These are phyloP conservation scores for Zonitis immaculata DNA, from an alignment of 2,888 invertebrate species.

Conservation along the genomic window DNA sequence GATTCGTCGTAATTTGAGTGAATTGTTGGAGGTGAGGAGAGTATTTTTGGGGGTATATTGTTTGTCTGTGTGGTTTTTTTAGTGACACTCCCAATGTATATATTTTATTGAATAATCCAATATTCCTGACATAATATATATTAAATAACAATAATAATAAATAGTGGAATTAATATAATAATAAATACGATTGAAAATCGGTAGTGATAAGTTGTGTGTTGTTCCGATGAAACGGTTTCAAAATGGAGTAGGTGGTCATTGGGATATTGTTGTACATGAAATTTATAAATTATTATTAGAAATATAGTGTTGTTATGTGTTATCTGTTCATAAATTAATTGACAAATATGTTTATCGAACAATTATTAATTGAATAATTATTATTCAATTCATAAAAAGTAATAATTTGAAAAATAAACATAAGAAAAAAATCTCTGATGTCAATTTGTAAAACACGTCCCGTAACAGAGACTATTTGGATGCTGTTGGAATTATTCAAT, in stretches of 20 bases:
- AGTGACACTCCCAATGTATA: constrained; percentile 38
- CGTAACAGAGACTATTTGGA: constrained; percentile 23
- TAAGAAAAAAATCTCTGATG: neutral
- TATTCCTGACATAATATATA: constrained; percentile 31
- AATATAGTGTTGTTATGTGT: constrained; percentile 16
- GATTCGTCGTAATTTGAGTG: constrained; percentile 1
- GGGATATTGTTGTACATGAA: constrained; percentile 38
- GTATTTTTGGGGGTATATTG: constrained; percentile 13
- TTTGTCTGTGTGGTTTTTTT: constrained; percentile 25
- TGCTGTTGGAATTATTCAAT: constrained; percentile 30
- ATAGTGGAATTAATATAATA: neutral
- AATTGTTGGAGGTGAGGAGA: neutral
- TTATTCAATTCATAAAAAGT: neutral
- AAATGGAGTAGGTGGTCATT: constrained; percentile 44
- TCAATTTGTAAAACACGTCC: constrained; percentile 8
- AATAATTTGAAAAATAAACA: neutral
- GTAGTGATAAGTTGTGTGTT: neutral
- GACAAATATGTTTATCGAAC: neutral
- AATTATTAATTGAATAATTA: neutral
- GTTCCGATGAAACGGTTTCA: constrained; percentile 35
- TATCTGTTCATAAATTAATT: constrained; percentile 11
- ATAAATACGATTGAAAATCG: neutral
- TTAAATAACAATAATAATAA: neutral
- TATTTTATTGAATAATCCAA: constrained; percentile 29
- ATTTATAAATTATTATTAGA: constrained; percentile 17